Evolutionary conservation across 2,888 invertebrate genomes (phyloP).

Genomic region (Entomobrya multifasciata): DNA sequence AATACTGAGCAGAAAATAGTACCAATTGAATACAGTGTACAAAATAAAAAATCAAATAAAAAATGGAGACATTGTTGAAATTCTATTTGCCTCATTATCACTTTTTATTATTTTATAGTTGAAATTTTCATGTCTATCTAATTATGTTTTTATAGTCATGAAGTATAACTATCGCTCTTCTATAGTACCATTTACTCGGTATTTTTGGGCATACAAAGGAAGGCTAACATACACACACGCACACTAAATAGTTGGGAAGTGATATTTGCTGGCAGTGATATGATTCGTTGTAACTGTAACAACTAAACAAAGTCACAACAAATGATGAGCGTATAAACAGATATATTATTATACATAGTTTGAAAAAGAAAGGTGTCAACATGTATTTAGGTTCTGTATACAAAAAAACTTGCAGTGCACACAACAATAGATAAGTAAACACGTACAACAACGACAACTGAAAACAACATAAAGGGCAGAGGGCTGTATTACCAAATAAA

Average conservation of each 20-base stretch:
- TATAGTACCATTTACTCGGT: conserved; percentile 21
- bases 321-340: conserved; percentile 40
- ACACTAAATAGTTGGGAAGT: conserved; percentile 49
- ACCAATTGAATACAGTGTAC: too few species aligned
- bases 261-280: conserved; percentile 58
- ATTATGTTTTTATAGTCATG: conserved; percentile 14
- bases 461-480: conserved; percentile 50
- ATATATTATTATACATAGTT: conserved; percentile 18
- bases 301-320: conserved; percentile 36
- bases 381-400: conserved; percentile 20
- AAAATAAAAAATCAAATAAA: too few species aligned
- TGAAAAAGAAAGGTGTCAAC: conserved; percentile 31
- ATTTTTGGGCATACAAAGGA: conserved; percentile 2
- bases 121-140: too few species aligned
- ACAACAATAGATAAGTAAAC: conserved; percentile 53
- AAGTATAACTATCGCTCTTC: conserved; percentile 16
- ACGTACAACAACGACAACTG: conserved; percentile 50
- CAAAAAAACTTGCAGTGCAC: conserved; percentile 53
- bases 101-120: too few species aligned
- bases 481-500: conserved; percentile 44
- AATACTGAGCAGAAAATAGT: too few species aligned
- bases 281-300: not conserved
- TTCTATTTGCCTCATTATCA: too few species aligned
- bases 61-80: too few species aligned
- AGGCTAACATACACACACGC: conserved; percentile 53